Evolutionary conservation across 2,888 invertebrate genomes (phyloP).

Genomic region (Morpho helenor): DNA sequence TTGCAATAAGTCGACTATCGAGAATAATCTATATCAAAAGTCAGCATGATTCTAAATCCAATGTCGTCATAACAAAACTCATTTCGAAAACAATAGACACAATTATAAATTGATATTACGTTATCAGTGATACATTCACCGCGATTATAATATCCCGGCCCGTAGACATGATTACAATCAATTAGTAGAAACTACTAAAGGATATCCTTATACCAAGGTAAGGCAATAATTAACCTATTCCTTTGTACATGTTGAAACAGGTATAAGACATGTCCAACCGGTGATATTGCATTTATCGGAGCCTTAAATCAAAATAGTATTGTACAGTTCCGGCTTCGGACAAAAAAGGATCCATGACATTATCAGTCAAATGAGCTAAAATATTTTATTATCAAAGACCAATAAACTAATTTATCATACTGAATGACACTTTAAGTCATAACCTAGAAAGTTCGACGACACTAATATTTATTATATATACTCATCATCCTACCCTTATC

Average conservation of each 20-base stretch:
- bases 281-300: slow-evolving; percentile 13
- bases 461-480: no score
- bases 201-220: slow-evolving; percentile 27
- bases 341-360: slow-evolving; percentile 19
- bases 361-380: slow-evolving; percentile 11
- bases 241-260: slow-evolving; percentile 12
- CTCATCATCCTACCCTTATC: no score
- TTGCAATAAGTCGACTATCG: no score
- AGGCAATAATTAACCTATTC: slow-evolving; percentile 18
- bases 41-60: not conserved
- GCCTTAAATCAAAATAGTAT: slow-evolving; percentile 17
- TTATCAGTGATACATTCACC: slow-evolving; percentile 22
- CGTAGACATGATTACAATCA: slow-evolving; percentile 17
- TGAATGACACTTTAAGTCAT: not conserved
- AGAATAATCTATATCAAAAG: no score
- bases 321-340: slow-evolving; percentile 20
- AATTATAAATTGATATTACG: slow-evolving; percentile 16
- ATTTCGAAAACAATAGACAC: slow-evolving; percentile 6
- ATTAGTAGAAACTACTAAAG: slow-evolving; percentile 25
- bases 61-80: not conserved
- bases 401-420: slow-evolving; percentile 9
- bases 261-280: slow-evolving; percentile 15
- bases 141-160: slow-evolving; percentile 18
- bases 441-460: no score
- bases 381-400: slow-evolving; percentile 11